Evolutionary conservation across 2,113 vertebrate genomes (phyloP).

Genomic region (Bungarus multicinctus): DNA sequence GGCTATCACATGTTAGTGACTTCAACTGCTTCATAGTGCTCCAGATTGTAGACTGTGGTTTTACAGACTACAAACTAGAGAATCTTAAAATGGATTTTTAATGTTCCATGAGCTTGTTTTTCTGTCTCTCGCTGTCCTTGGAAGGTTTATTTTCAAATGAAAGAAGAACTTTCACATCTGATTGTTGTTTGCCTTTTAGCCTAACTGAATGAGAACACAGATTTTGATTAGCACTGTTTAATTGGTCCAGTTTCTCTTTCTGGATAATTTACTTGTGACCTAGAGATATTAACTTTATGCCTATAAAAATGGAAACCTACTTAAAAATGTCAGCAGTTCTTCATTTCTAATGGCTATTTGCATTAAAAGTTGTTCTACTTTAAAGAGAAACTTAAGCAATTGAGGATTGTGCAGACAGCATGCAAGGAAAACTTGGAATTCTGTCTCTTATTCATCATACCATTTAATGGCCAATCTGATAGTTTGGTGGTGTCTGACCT

Average conservation of each 20-base stretch:
- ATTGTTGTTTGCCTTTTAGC: background rate
- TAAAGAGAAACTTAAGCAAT: background rate
- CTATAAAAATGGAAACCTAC: background rate
- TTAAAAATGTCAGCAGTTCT: fast-evolving
- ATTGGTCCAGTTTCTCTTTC: background rate
- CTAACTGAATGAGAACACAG: background rate
- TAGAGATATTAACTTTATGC: background rate
- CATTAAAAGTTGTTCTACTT: background rate
- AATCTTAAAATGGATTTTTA: background rate
- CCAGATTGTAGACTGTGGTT: background rate
- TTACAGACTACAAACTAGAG: background rate
- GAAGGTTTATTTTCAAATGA: background rate
- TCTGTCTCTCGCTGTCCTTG: background rate
- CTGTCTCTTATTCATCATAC: background rate
- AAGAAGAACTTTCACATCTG: background rate
- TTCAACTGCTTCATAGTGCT: background rate
- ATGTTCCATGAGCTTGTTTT: background rate
- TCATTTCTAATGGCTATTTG: background rate
- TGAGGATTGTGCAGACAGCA: background rate
- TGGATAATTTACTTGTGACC: background rate
- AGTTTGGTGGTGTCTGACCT: background rate
- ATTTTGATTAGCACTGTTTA: background rate
- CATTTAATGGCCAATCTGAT: background rate
- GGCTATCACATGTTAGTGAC: background rate
- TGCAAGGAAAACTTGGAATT: background rate